Evolutionary conservation across 2,113 vertebrate genomes (phyloP).

Genomic region (Leptodactylus fuscus): DNA sequence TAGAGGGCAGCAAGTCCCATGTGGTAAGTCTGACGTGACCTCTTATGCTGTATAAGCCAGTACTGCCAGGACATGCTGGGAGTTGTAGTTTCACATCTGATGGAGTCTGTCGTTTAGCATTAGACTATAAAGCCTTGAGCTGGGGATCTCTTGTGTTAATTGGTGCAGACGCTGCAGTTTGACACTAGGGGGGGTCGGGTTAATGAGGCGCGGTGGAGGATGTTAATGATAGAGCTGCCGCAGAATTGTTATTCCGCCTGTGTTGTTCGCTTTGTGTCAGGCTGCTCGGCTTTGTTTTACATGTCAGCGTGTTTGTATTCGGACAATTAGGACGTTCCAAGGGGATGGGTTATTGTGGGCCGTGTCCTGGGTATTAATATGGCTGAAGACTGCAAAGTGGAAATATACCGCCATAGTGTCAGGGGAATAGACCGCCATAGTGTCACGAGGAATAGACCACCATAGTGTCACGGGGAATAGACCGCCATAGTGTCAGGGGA

Average conservation of each 20-base stretch:
- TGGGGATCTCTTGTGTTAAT: background rate
- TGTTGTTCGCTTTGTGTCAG: background rate
- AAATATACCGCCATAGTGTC: too few species aligned
- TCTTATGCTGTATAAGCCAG: background rate
- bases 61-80: background rate
- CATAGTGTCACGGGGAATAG: too few species aligned
- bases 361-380: too few species aligned
- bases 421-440: too few species aligned
- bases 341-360: background rate
- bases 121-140: background rate
- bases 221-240: background rate
- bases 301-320: background rate
- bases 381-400: too few species aligned
- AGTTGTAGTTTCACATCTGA: background rate
- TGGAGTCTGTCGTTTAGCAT: background rate
- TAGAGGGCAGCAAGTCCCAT: conserved; percentile 79
- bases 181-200: background rate
- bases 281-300: background rate
- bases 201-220: background rate
- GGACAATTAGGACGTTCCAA: background rate
- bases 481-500: too few species aligned
- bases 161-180: background rate
- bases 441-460: too few species aligned
- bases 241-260: background rate
- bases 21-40: conserved; percentile 67